A percentile compares a stretch with the other conserved stretches of the same genome.
Evolutionary conservation across 1,140 invertebrate species (phyloP).

Genomic region (Ceratosolen fusciceps): DNA sequence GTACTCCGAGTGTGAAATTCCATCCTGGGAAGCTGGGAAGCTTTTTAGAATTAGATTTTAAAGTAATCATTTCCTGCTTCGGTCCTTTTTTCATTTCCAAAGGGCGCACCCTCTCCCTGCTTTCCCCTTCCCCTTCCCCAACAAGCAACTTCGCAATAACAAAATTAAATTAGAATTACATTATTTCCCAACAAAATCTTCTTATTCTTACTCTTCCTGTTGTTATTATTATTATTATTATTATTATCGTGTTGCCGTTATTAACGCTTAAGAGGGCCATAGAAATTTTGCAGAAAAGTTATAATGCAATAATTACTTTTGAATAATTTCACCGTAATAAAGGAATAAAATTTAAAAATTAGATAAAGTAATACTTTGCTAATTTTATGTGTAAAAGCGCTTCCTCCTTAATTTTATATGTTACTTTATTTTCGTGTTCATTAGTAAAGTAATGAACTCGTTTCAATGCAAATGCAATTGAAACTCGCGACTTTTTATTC

Average conservation of each 20-base stretch:
- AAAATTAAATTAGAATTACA: neutral
- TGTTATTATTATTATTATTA: no score
- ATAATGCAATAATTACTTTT: conserved; percentile 2
- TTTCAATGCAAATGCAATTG: conserved; percentile 47
- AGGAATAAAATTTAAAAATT: conserved; percentile 22
- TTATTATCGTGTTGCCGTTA: neutral
- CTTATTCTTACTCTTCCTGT: no score
- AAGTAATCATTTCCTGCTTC: neutral
- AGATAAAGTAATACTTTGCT: conserved; percentile 20
- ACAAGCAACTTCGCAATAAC: neutral
- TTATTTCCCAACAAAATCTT: neutral
- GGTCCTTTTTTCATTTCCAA: no score
- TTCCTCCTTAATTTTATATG: conserved; percentile 20
- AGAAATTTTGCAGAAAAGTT: neutral
- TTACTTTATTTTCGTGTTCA: conserved; percentile 47
- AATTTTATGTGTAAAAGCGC: conserved; percentile 10
- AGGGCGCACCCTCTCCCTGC: no score
- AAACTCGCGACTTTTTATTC: conserved; percentile 39
- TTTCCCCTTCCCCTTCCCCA: no score
- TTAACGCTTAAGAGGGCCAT: neutral
- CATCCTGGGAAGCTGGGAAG: no score
- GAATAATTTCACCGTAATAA: neutral
- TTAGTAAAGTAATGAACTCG: conserved; percentile 44
- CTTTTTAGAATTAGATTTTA: neutral
- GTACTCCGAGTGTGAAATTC: no score